Conservation (phyloP, 2,113 vertebrate species). For the Cisticola juncidis region DNA sequence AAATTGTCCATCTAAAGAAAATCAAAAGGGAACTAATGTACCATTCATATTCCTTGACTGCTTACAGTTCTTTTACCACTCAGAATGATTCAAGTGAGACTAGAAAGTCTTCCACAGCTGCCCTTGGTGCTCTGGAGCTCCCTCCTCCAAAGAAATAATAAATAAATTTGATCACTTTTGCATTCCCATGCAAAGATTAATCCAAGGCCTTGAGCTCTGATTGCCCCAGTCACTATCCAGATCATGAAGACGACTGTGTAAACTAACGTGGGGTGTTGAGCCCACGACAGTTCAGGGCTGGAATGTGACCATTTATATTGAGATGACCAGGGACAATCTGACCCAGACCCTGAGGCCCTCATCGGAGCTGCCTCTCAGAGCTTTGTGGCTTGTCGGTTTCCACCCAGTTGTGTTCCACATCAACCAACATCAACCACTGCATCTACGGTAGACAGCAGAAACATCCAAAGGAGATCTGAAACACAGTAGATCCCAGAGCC, state of each 20-base stretch:
- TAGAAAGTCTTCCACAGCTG: neutral
- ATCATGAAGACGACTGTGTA: neutral
- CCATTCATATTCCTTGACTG: neutral
- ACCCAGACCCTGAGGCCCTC: neutral
- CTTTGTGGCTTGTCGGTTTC: neutral
- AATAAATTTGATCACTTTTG: neutral
- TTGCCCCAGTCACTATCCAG: neutral
- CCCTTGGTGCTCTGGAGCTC: neutral
- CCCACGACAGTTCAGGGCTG: neutral
- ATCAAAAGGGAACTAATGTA: neutral
- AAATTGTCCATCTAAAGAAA: neutral
- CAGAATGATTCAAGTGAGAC: neutral
- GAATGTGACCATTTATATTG: neutral
- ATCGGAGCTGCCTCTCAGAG: neutral
- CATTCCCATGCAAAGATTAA: neutral
- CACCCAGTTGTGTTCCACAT: neutral
- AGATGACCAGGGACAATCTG: neutral
- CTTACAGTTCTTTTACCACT: neutral
- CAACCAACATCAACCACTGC: neutral
- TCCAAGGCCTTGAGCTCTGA: neutral
- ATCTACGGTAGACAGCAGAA: neutral
- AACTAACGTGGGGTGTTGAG: fast-evolving
- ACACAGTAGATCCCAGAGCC: neutral
- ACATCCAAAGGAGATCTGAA: neutral
- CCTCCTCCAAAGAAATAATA: neutral